Evolutionary conservation across 2,797 vertebrate species (phyloP).

Genomic region (Rhabdomys pumilio): DNA sequence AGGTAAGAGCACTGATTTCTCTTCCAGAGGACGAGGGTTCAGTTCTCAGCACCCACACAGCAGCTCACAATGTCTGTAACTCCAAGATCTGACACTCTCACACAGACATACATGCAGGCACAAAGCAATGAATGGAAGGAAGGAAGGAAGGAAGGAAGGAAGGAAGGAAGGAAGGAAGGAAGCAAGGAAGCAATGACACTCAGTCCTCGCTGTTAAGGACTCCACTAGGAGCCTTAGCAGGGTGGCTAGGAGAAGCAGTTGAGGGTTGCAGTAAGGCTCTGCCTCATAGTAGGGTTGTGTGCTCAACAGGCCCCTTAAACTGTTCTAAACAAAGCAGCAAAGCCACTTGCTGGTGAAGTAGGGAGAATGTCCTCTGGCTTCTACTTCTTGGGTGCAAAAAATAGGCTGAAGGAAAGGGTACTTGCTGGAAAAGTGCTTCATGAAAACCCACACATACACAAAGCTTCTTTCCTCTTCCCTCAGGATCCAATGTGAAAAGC

Average conservation of each 20-base stretch:
- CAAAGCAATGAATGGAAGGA: background rate
- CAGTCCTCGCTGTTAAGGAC: background rate
- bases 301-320: background rate
- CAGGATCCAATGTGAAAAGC: background rate
- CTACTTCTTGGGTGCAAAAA: background rate
- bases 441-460: background rate
- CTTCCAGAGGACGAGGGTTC: background rate
- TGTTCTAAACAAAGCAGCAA: background rate
- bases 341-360: background rate
- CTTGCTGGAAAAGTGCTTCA: accelerated
- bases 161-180: background rate
- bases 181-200: too few relatives aligned
- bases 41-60: background rate
- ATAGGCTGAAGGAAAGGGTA: background rate
- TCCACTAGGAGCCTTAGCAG: background rate
- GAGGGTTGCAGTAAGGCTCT: background rate
- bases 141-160: background rate
- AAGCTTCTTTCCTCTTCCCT: background rate
- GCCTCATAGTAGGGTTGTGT: background rate
- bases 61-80: background rate
- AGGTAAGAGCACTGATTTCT: background rate
- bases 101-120: background rate
- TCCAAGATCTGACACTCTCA: background rate
- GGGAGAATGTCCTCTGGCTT: background rate
- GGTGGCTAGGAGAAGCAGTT: background rate